A percentile compares a stretch with the other conserved stretches of the same genome.
phyloP scores from a whole-genome alignment of 1,140 invertebrate genomes.

The Anagrus nilaparvatae region DNA sequence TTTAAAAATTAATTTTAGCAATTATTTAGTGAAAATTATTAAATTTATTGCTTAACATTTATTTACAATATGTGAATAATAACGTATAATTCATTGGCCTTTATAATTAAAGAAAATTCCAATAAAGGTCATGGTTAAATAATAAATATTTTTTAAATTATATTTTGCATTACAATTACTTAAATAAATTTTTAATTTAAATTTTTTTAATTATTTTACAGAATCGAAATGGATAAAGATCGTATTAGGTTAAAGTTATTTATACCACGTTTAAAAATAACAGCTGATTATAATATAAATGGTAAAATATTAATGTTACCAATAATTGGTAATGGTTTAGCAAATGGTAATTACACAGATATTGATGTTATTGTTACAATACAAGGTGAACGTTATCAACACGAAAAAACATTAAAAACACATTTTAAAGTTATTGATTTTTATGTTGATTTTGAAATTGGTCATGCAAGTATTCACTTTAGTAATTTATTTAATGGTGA shows the following conservation, averaged over 20 bases:
- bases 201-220: conserved; percentile 21
- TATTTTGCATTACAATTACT: too few species aligned
- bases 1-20: conserved; percentile 7
- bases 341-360: conserved; percentile 48
- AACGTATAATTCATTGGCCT: too few species aligned
- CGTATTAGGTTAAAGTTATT: conserved; percentile 42
- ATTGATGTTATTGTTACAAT: conserved; percentile 50
- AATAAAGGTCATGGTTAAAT: conserved; percentile 4
- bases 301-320: conserved; percentile 55
- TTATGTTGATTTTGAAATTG: conserved; percentile 50
- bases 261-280: conserved; percentile 46
- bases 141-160: too few species aligned
- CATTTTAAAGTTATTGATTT: conserved; percentile 53
- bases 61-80: too few species aligned
- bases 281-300: conserved; percentile 44
- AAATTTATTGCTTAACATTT: too few species aligned
- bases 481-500: conserved; percentile 63
- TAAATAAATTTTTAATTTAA: background rate
- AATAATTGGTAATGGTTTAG: conserved; percentile 45
- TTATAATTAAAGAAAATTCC: too few species aligned
- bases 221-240: conserved; percentile 44
- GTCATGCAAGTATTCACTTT: conserved; percentile 48
- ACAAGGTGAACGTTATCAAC: conserved; percentile 44
- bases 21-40: too few species aligned
- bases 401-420: conserved; percentile 29